Evolutionary conservation across 2,888 invertebrate species (phyloP).

Genomic region (Dysmachus trigonus): DNA sequence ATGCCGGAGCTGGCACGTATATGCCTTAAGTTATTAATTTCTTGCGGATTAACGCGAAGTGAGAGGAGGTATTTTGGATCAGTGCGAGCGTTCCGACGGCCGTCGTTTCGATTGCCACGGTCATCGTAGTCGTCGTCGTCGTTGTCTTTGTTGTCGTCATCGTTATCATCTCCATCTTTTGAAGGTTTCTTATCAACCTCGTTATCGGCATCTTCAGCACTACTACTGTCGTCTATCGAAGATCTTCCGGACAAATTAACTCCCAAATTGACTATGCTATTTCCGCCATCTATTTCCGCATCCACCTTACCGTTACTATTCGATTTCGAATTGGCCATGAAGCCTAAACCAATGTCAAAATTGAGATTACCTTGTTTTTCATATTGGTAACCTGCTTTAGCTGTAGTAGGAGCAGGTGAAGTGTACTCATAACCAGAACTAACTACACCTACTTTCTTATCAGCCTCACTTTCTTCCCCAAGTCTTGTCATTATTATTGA

Average conservation of each 20-base stretch:
- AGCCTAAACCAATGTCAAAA: background rate
- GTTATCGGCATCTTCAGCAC: background rate
- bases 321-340: background rate
- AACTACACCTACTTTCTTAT: background rate
- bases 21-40: background rate
- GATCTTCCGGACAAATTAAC: conserved; percentile 6
- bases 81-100: background rate
- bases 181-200: conserved; percentile 26
- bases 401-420: background rate
- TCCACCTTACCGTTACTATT: background rate
- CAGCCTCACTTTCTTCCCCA: background rate
- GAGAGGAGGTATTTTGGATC: background rate
- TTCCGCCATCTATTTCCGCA: background rate
- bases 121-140: background rate
- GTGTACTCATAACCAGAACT: background rate
- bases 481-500: background rate
- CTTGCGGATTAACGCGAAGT: background rate
- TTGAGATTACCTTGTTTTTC: background rate
- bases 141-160: background rate
- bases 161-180: background rate
- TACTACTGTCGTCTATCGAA: background rate
- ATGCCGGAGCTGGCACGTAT: background rate
- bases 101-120: background rate
- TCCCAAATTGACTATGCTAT: background rate
- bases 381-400: background rate